These are phyloP conservation scores for Cotesia glomerata DNA, from an alignment of 1,140 invertebrate genomes.

Conservation along the genomic window DNA sequence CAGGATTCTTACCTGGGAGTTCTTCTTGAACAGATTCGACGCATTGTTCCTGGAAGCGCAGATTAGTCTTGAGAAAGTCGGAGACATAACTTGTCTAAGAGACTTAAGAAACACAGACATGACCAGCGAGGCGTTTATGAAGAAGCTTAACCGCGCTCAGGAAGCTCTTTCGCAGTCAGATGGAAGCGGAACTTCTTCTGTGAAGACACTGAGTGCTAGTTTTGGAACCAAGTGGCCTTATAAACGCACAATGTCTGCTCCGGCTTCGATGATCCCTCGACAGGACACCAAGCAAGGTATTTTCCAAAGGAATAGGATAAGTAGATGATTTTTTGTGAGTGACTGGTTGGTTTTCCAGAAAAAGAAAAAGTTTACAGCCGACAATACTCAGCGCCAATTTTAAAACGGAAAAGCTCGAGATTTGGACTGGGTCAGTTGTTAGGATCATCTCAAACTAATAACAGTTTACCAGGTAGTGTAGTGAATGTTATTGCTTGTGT, in stretches of 20 bases:
- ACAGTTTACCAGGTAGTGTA: constrained; percentile 72
- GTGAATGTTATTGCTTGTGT: constrained; percentile 50
- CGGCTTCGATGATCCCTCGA: constrained; percentile 79
- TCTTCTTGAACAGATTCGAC: constrained; percentile 97
- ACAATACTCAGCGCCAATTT: constrained; percentile 86
- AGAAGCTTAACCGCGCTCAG: constrained; percentile 87
- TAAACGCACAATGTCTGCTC: constrained; percentile 90
- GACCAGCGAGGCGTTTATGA: constrained; percentile 85
- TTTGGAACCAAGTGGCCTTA: constrained; percentile 94
- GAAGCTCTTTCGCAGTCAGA: constrained; percentile 82
- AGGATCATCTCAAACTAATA: constrained; percentile 67
- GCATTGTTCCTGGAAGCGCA: constrained; percentile 95
- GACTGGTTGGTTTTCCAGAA: constrained; percentile 62
- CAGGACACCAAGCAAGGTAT: constrained; percentile 79
- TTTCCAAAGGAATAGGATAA: not conserved
- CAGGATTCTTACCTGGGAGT: constrained; percentile 94
- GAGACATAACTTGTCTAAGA: constrained; percentile 80
- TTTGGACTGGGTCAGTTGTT: constrained; percentile 90
- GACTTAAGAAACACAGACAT: constrained; percentile 90
- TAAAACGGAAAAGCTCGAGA: constrained; percentile 89
- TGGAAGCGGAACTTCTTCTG: constrained; percentile 65
- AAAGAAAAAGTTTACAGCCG: constrained; percentile 90
- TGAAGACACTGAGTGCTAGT: constrained; percentile 87
- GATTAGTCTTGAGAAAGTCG: constrained; percentile 82
- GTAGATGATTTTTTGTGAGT: constrained; percentile 4